Conservation (phyloP, 2,113 vertebrate species). For the Callaeas wilsoni region DNA sequence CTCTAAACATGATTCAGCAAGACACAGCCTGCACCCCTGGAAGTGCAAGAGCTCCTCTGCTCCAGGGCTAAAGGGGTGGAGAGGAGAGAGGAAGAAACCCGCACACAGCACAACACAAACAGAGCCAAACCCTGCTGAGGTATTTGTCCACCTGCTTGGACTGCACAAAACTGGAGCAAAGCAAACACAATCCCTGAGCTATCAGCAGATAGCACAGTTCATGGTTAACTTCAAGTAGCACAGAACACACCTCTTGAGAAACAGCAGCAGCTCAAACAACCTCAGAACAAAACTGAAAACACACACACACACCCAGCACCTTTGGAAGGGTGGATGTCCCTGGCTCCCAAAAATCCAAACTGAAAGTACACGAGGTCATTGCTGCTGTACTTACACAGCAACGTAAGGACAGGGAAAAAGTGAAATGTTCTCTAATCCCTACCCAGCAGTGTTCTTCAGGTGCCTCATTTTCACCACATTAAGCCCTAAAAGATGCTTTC, state of each 20-base stretch:
- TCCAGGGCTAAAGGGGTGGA: neutral
- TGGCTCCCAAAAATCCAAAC: neutral
- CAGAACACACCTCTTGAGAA: constrained; percentile 25
- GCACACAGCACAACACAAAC: constrained; percentile 4
- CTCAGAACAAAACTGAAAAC: neutral
- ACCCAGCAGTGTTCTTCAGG: neutral
- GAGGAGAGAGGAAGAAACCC: neutral
- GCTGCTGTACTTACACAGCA: neutral
- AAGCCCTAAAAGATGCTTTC: neutral
- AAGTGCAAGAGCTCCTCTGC: neutral
- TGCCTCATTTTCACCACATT: neutral
- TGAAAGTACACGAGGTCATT: neutral
- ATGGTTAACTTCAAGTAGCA: constrained; percentile 48
- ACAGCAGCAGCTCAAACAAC: constrained; percentile 19
- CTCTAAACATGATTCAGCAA: neutral
- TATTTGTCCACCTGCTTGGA: constrained; percentile 62
- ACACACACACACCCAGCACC: neutral
- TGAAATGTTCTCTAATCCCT: neutral
- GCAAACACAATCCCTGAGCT: constrained; percentile 44
- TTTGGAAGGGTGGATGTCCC: neutral
- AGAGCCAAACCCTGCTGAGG: constrained; percentile 36
- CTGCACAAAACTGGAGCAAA: constrained; percentile 12
- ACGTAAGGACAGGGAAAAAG: neutral
- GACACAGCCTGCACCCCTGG: neutral
- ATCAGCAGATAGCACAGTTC: constrained; percentile 51